Percentiles rank a stretch among this genome's conserved stretches.
These are phyloP conservation scores for Ameiurus melas DNA, from an alignment of 2,113 vertebrate species.

Conservation along the genomic window DNA sequence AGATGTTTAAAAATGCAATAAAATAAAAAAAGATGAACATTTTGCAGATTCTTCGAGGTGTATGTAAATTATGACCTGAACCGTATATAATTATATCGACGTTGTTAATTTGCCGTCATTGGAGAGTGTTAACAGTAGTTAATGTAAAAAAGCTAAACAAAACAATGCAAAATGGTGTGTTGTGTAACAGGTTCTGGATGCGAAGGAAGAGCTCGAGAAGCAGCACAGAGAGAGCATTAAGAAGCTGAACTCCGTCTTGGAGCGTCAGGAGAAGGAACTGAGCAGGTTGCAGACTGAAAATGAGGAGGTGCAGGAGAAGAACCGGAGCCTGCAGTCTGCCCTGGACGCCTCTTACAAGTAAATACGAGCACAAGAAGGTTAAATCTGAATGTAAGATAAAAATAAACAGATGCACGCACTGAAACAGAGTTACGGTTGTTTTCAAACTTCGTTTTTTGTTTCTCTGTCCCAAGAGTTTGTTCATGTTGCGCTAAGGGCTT, in stretches of 20 bases:
- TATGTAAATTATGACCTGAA: too few relatives aligned
- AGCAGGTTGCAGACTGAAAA: slow-evolving; percentile 75
- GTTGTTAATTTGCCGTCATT: neutral
- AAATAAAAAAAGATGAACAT: too few relatives aligned
- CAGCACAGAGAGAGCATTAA: slow-evolving; percentile 96
- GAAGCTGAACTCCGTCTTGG: slow-evolving; percentile 86
- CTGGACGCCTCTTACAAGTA: slow-evolving; percentile 92
- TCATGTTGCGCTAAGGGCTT: neutral
- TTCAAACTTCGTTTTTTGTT: neutral
- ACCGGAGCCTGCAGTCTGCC: slow-evolving; percentile 87
- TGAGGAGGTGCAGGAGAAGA: slow-evolving; percentile 87
- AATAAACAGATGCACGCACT: neutral
- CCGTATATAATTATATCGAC: neutral
- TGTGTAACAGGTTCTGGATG: slow-evolving; percentile 84
- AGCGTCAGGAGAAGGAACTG: slow-evolving; percentile 88
- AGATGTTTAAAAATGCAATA: too few relatives aligned
- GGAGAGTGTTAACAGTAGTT: neutral
- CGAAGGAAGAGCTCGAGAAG: slow-evolving; percentile 94
- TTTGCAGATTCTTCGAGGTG: too few relatives aligned
- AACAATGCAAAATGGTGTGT: neutral
- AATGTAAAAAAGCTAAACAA: neutral
- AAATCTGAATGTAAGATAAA: neutral
- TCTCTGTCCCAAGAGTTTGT: neutral
- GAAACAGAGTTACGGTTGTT: neutral
- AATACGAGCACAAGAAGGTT: slow-evolving; percentile 16